These are phyloP conservation scores for Mnemiopsis leidyi DNA, from an alignment of 37 sponge, comb jelly and placozoan genomes.

Conservation along the genomic window DNA sequence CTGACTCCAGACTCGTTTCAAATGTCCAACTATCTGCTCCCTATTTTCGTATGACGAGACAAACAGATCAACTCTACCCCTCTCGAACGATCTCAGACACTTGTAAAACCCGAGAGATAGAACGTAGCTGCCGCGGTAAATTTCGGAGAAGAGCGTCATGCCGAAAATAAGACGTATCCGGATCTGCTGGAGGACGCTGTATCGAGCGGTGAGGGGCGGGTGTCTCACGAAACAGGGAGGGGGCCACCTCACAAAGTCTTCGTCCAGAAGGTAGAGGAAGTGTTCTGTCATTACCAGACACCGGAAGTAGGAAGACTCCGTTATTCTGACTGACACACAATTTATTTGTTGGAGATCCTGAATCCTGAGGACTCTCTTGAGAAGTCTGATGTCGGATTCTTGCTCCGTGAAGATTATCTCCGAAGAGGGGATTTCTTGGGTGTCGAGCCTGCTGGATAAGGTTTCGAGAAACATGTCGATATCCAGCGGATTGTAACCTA, in stretches of 20 bases:
- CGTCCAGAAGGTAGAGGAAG: constrained; percentile 1
- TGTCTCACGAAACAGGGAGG: constrained; percentile 54
- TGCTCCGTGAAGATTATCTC: neutral
- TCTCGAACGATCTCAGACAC: neutral
- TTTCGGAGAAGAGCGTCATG: neutral
- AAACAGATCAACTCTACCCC: neutral
- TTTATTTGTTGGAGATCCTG: neutral
- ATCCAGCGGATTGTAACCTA: neutral
- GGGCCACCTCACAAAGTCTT: constrained; percentile 27
- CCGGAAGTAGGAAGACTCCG: neutral
- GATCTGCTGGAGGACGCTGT: neutral
- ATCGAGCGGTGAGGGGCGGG: constrained; percentile 32
- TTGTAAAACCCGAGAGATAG: constrained; percentile 10
- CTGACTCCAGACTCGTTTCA: neutral
- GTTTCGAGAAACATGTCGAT: neutral
- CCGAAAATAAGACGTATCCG: neutral
- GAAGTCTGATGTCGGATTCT: neutral
- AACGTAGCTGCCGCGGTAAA: neutral
- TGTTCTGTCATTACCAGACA: constrained; percentile 7
- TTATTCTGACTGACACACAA: neutral
- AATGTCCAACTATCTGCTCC: constrained; percentile 2
- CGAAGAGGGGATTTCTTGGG: neutral
- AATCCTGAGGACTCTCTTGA: neutral
- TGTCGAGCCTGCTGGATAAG: neutral
- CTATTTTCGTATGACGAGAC: constrained; percentile 22